Conservation (phyloP, 1,140 invertebrate species). For the Micrasema longulum region DNA sequence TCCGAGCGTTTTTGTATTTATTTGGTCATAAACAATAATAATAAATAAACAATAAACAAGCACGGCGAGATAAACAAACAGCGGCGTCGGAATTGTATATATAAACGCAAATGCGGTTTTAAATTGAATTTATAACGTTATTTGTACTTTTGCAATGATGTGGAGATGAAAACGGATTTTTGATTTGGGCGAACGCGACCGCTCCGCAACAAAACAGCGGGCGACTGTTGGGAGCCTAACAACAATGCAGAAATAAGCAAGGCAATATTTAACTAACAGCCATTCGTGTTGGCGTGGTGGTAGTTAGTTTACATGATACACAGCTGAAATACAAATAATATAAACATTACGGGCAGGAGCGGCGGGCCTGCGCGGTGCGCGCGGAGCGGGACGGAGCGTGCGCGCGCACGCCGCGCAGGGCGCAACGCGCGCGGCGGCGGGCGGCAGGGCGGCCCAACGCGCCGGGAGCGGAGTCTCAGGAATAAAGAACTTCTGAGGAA, state of each 20-base stretch:
- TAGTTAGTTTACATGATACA: constrained; percentile 72
- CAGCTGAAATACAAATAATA: constrained; percentile 72
- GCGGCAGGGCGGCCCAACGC: background rate
- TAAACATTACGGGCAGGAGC: constrained; percentile 68
- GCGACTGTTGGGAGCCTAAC: constrained; percentile 59
- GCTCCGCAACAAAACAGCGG: constrained; percentile 43
- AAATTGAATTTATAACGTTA: too few species aligned
- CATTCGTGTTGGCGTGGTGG: constrained; percentile 58
- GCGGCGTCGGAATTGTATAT: too few species aligned
- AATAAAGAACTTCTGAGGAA: background rate
- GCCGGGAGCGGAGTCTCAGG: background rate
- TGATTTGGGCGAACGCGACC: too few species aligned
- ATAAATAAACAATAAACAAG: too few species aligned
- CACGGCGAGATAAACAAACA: too few species aligned
- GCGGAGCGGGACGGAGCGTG: constrained; percentile 10
- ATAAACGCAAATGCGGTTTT: too few species aligned
- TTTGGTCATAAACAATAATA: too few species aligned
- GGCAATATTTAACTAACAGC: constrained; percentile 69
- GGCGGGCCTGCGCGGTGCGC: constrained; percentile 55
- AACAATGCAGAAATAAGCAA: constrained; percentile 72
- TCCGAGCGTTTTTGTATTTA: too few species aligned
- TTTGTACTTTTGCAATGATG: too few species aligned
- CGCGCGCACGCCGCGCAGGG: constrained; percentile 8
- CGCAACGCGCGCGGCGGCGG: background rate
- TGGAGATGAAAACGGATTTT: too few species aligned